These are phyloP conservation scores for Dinomys branickii DNA, from an alignment of 2,113 vertebrate species.

Conservation along the genomic window DNA sequence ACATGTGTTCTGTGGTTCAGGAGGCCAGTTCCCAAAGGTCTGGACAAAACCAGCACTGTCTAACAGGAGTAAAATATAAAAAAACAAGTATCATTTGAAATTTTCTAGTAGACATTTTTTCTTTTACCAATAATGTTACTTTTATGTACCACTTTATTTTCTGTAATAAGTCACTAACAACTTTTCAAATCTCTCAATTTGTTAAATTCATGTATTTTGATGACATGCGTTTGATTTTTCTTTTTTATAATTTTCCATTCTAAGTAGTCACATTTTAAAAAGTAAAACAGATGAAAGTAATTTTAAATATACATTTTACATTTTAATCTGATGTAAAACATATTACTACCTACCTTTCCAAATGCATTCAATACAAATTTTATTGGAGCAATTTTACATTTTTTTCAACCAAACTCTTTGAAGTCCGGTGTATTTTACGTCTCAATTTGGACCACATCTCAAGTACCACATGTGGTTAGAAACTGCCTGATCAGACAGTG, in stretches of 20 bases:
- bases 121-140: neutral
- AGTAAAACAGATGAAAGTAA: neutral
- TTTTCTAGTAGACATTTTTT: neutral
- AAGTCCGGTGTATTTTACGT: neutral
- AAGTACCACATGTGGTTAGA: neutral
- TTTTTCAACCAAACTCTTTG: neutral
- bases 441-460: neutral
- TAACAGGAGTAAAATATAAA: neutral
- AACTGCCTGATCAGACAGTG: neutral
- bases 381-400: neutral
- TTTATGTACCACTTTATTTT: neutral
- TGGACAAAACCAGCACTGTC: neutral
- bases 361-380: neutral
- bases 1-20: neutral
- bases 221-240: neutral
- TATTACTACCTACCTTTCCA: neutral
- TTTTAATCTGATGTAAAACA: constrained; percentile 31
- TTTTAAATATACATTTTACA: constrained; percentile 2
- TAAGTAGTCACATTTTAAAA: constrained; percentile 1
- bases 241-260: neutral
- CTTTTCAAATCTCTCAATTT: neutral
- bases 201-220: neutral
- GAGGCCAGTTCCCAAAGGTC: constrained; percentile 15
- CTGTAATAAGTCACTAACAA: neutral
- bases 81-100: neutral